A percentile compares a stretch with the other conserved stretches of the same genome.
These are phyloP conservation scores for Nemotelus pantherinus DNA, from an alignment of 2,888 invertebrate species.

Conservation along the genomic window DNA sequence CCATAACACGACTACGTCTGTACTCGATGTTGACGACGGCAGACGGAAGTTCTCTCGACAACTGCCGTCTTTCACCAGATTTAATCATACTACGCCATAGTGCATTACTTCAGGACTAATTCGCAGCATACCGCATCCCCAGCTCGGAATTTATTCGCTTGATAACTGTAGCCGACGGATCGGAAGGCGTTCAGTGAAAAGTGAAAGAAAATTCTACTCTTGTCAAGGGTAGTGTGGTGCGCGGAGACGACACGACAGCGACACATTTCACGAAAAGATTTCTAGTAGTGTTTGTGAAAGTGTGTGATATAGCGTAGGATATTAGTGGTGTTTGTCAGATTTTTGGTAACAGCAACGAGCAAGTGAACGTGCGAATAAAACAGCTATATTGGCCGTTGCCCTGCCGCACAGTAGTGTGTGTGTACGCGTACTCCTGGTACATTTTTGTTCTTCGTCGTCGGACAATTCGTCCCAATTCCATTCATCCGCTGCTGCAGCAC, in stretches of 20 bases:
- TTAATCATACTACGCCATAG: background rate
- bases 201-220: slow-evolving; percentile 27
- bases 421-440: background rate
- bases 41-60: slow-evolving; percentile 24
- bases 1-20: slow-evolving; percentile 8
- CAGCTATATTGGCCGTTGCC: background rate
- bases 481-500: slow-evolving; percentile 14
- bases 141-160: too few relatives aligned
- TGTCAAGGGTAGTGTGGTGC: too few relatives aligned
- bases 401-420: slow-evolving; percentile 5
- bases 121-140: background rate
- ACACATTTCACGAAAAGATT: background rate
- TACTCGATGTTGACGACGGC: slow-evolving; percentile 37
- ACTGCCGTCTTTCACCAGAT: background rate
- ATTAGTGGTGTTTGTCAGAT: too few relatives aligned
- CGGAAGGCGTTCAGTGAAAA: background rate
- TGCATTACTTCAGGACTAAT: too few relatives aligned
- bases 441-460: background rate
- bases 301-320: background rate
- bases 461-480: background rate
- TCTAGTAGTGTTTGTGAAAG: background rate
- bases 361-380: slow-evolving; percentile 9
- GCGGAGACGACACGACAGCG: background rate
- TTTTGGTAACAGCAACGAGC: slow-evolving; percentile 35
- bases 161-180: background rate